Evolutionary conservation across 2,797 vertebrate species (phyloP).

Genomic region (Scleropages formosus): DNA sequence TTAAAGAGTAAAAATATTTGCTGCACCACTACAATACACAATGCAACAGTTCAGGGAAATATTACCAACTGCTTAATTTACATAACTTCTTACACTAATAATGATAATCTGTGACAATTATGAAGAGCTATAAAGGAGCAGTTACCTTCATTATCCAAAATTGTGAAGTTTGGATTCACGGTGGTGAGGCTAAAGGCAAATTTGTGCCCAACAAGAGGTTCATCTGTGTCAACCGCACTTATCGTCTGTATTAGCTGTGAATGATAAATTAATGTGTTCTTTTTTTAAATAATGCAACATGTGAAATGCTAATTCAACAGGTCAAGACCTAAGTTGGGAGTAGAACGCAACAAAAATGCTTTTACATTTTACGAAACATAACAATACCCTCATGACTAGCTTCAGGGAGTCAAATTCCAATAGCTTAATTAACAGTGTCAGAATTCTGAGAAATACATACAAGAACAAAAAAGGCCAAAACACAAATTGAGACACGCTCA

Average conservation of each 20-base stretch:
- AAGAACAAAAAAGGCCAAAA: neutral
- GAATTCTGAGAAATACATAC: neutral
- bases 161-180: conserved; percentile 93
- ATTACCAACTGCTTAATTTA: neutral
- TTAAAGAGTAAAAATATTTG: too few relatives aligned
- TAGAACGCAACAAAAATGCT: neutral
- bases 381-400: neutral
- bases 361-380: neutral
- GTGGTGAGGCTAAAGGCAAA: conserved; percentile 94
- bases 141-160: conserved; percentile 92
- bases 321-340: conserved; percentile 3
- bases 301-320: conserved; percentile 15
- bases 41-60: neutral
- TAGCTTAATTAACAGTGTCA: neutral
- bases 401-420: neutral
- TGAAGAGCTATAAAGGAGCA: neutral
- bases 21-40: too few relatives aligned
- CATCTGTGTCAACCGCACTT: conserved; percentile 94
- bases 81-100: neutral
- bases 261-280: conserved; percentile 7
- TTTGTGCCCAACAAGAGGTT: conserved; percentile 92
- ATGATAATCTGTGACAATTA: neutral
- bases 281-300: neutral
- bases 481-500: neutral
- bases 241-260: conserved; percentile 93